Conservation (phyloP, 35 echinoderm and acorn worm species). For the Eucidaris tribuloides region DNA sequence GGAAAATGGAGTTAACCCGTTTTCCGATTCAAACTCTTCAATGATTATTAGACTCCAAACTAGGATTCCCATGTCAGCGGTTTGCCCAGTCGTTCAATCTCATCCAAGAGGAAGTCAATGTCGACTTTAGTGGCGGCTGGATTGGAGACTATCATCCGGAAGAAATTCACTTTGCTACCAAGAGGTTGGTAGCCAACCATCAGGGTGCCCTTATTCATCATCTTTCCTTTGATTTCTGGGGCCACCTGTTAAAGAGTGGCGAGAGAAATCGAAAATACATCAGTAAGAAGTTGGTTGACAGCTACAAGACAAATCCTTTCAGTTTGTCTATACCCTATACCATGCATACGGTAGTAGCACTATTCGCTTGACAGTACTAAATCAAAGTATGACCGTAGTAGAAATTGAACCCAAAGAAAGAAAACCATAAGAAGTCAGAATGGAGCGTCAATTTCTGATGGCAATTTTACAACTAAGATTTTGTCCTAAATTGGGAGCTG, state of each 20-base stretch:
- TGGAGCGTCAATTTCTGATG: too few species aligned
- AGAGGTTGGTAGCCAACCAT: slow-evolving; percentile 99
- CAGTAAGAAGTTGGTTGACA: background rate
- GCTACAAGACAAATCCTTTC: background rate
- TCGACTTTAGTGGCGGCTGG: slow-evolving; percentile 83
- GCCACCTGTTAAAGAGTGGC: slow-evolving; percentile 52
- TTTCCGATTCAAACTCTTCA: too few species aligned
- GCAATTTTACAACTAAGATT: too few species aligned
- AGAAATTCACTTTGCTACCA: slow-evolving; percentile 91
- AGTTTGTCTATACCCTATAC: background rate
- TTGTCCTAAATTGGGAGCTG: too few species aligned
- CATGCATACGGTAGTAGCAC: too few species aligned
- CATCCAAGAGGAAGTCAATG: slow-evolving; percentile 86
- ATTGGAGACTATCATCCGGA: slow-evolving; percentile 89
- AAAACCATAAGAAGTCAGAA: too few species aligned
- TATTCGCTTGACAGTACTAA: too few species aligned
- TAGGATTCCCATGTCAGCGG: slow-evolving; percentile 14
- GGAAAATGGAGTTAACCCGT: too few species aligned
- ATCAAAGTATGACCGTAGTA: too few species aligned
- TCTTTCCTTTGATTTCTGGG: slow-evolving; percentile 85
- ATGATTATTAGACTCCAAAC: too few species aligned
- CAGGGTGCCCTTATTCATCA: slow-evolving; percentile 81
- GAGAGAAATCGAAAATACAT: background rate
- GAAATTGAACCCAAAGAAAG: too few species aligned
- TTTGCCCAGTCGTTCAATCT: slow-evolving; percentile 82